Percentiles rank a stretch among this genome's conserved stretches.
phyloP scores from a whole-genome alignment of 2,888 invertebrate species.

The Onchidella celtica region DNA sequence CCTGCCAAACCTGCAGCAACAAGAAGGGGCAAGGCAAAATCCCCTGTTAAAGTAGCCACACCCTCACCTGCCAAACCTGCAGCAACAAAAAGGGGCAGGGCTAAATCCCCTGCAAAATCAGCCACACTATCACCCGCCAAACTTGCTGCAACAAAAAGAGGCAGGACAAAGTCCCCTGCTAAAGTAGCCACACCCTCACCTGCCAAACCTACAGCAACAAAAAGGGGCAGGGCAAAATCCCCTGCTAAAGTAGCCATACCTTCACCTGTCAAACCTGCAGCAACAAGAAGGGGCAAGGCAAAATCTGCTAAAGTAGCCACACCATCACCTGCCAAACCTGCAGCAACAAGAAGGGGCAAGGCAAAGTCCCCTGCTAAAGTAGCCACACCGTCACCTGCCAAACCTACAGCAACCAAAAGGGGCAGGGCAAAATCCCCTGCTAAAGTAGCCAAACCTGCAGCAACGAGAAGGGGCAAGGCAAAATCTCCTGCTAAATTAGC shows the following conservation, averaged over 20 bases:
- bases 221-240: not conserved
- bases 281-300: not conserved
- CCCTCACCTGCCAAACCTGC: not conserved
- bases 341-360: too few species aligned
- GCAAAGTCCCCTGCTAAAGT: too few species aligned
- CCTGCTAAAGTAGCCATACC: not conserved
- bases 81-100: not conserved
- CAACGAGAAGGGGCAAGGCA: too few species aligned
- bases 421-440: not conserved
- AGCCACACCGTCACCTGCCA: not conserved
- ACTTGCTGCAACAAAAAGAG: not conserved
- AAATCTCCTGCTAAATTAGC: not conserved
- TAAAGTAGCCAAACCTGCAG: too few species aligned
- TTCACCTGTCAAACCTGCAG: not conserved
- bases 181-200: conserved; percentile 3
- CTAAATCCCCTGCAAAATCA: not conserved
- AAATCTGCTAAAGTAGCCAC: not conserved
- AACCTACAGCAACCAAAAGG: not conserved
- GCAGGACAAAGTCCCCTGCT: not conserved
- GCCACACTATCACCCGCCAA: not conserved
- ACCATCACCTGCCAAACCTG: not conserved
- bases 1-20: not conserved
- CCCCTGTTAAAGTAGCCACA: not conserved
- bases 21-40: not conserved
- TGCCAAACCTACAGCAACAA: not conserved